phyloP scores from a whole-genome alignment of 2,888 invertebrate species.

The Acanthosepion pharaonis region DNA sequence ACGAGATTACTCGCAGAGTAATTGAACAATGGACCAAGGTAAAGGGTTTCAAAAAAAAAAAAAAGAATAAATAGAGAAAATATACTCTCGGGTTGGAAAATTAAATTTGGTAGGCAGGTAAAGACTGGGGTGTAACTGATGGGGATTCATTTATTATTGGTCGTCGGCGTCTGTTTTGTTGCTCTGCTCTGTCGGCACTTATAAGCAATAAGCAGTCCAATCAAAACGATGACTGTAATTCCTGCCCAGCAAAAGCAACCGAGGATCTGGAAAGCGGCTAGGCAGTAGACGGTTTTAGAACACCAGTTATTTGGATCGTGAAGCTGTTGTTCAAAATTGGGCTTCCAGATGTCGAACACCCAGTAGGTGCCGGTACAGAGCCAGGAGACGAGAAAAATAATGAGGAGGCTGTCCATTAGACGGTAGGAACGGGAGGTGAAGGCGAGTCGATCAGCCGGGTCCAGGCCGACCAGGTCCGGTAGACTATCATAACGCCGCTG shows the following conservation, averaged over 20 bases:
- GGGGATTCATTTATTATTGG: background rate
- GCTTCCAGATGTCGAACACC: constrained; percentile 85
- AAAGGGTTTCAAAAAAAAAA: background rate
- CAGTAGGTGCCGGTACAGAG: constrained; percentile 86
- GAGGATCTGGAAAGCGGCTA: constrained; percentile 83
- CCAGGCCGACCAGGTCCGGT: constrained; percentile 65
- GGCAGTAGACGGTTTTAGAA: constrained; percentile 84
- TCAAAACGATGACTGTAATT: constrained; percentile 53
- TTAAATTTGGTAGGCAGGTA: background rate
- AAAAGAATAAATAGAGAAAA: background rate
- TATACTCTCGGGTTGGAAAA: background rate
- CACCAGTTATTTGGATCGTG: constrained; percentile 88
- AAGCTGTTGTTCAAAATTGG: constrained; percentile 82
- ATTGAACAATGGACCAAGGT: background rate
- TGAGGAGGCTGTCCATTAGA: constrained; percentile 81
- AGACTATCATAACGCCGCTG: constrained; percentile 77
- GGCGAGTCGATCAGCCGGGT: constrained; percentile 61
- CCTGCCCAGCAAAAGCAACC: constrained; percentile 81
- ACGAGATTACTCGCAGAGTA: background rate
- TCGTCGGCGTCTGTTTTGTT: background rate
- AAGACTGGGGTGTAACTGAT: background rate
- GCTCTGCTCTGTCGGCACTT: constrained; percentile 46
- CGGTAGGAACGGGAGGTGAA: constrained; percentile 78
- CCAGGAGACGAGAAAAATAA: constrained; percentile 83
- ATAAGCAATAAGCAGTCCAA: constrained; percentile 53